Evolutionary conservation across 2,888 invertebrate species (phyloP).

Genomic region (Ormyrus rosae): DNA sequence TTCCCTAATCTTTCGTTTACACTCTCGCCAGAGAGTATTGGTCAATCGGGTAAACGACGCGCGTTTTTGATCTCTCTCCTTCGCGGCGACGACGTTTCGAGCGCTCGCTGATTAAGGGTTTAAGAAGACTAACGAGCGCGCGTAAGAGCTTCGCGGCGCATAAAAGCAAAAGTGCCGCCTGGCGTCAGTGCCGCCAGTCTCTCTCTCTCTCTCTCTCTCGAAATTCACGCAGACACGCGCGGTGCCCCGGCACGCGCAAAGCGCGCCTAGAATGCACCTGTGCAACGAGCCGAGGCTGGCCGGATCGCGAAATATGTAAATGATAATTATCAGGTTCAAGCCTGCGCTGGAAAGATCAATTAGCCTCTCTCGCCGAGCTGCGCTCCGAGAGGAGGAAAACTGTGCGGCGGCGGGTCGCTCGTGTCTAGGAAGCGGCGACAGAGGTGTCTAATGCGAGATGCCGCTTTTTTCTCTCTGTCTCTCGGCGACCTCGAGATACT

Average conservation of each 20-base stretch:
- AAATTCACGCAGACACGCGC: not conserved
- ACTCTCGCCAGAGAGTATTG: not conserved
- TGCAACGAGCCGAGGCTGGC: too few relatives aligned
- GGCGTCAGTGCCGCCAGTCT: not conserved
- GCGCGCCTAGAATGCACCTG: too few relatives aligned
- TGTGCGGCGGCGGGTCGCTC: too few relatives aligned
- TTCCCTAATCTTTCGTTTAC: too few relatives aligned
- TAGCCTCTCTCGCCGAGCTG: constrained; percentile 60
- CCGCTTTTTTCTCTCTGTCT: constrained; percentile 10
- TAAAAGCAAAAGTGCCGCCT: not conserved
- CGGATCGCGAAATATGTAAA: constrained; percentile 69
- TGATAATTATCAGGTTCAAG: constrained; percentile 73
- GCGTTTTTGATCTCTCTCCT: constrained; percentile 27
- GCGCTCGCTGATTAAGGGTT: constrained; percentile 41
- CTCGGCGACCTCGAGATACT: constrained; percentile 29
- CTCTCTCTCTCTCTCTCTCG: too few relatives aligned
- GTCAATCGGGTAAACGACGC: constrained; percentile 25
- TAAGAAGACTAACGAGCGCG: constrained; percentile 43
- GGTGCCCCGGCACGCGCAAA: not conserved
- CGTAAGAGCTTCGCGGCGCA: constrained; percentile 11
- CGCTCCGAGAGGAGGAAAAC: constrained; percentile 54
- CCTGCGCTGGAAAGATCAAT: constrained; percentile 72
- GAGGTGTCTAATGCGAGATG: not conserved
- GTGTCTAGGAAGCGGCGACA: constrained; percentile 30
- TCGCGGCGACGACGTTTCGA: not conserved